Percentiles rank a stretch among this genome's conserved stretches.
Evolutionary conservation across 1,140 invertebrate species (phyloP).

Genomic region (Eueides isabella): DNA sequence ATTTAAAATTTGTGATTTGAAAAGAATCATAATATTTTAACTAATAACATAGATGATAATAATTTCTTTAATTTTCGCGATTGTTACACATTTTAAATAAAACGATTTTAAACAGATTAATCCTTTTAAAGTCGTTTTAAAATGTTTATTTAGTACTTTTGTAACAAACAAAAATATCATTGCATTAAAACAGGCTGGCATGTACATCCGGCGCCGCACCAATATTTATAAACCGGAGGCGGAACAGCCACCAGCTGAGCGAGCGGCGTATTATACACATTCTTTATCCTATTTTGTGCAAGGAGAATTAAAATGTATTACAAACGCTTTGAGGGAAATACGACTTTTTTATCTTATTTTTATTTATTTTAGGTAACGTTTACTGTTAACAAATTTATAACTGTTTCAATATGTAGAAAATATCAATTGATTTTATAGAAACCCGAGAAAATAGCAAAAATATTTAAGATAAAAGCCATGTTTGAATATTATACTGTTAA

Average conservation of each 20-base stretch:
- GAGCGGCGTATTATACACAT: conserved; percentile 42
- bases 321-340: background rate
- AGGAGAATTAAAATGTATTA: background rate
- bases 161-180: conserved; percentile 21
- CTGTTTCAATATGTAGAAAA: too few relatives aligned
- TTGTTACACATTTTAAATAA: too few relatives aligned
- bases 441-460: background rate
- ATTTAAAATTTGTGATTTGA: background rate
- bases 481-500: too few relatives aligned
- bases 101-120: too few relatives aligned
- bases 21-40: too few relatives aligned
- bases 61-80: too few relatives aligned
- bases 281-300: conserved; percentile 6
- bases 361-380: too few relatives aligned
- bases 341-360: too few relatives aligned
- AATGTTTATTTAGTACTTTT: background rate
- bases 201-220: conserved; percentile 61
- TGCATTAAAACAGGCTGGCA: conserved; percentile 30
- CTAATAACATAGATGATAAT: too few relatives aligned
- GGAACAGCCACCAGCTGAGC: conserved; percentile 58
- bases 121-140: background rate
- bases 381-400: too few relatives aligned
- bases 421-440: too few relatives aligned
- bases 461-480: too few relatives aligned
- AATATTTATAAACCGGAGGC: conserved; percentile 75